phyloP scores from a whole-genome alignment of 2,888 invertebrate species.

The Drosophila histrio region DNA sequence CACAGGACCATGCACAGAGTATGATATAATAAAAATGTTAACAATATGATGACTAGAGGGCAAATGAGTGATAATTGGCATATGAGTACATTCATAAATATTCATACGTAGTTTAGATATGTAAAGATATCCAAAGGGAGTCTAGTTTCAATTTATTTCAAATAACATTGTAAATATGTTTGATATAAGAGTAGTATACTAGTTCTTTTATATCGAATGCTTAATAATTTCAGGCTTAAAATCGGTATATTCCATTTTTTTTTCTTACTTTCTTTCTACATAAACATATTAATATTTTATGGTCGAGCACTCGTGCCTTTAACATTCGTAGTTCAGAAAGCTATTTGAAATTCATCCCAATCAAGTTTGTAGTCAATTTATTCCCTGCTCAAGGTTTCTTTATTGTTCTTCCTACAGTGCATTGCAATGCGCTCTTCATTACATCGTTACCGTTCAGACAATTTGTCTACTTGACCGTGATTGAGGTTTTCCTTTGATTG shows the following conservation, averaged over 20 bases:
- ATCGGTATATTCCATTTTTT: neutral
- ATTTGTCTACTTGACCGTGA: slow-evolving; percentile 54
- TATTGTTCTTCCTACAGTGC: slow-evolving; percentile 16
- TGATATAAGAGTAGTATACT: no score
- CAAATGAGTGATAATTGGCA: neutral
- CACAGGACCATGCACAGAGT: slow-evolving; percentile 4
- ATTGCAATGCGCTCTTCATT: slow-evolving; percentile 38
- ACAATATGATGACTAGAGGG: neutral
- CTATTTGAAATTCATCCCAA: neutral
- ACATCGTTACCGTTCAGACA: slow-evolving; percentile 55
- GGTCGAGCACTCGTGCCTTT: neutral
- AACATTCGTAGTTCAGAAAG: neutral
- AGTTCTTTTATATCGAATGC: no score
- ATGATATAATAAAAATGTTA: slow-evolving; percentile 19
- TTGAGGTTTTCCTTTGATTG: slow-evolving; percentile 32
- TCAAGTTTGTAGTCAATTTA: neutral
- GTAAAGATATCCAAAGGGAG: no score
- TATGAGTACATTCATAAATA: neutral
- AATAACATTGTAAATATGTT: no score
- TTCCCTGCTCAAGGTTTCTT: neutral
- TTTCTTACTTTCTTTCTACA: neutral
- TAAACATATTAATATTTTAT: no score
- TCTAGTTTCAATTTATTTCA: no score
- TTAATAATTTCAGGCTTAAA: no score
- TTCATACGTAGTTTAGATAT: neutral